Evolutionary conservation across 2,888 invertebrate genomes (phyloP), one percentile per base, ranked within the genome.

Genomic region (Dicranocentrus wangi): DNA sequence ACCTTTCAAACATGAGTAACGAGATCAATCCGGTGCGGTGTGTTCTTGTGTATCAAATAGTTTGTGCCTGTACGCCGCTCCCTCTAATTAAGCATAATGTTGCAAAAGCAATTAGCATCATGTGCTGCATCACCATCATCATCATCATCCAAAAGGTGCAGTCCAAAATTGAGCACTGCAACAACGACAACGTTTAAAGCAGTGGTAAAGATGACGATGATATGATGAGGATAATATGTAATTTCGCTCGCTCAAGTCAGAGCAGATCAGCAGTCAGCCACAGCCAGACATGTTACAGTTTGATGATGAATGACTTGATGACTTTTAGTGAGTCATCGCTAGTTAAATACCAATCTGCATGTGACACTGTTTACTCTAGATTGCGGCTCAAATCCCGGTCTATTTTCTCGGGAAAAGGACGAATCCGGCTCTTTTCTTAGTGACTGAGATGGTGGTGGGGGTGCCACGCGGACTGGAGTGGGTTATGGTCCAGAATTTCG

Each of bases 261-360:
- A 69, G 61, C 70, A 63, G 75, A 75, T 75, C 70, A 65, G 21
- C n/a, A n/a, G 32, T 68, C 73, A 58, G 73, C 32, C 80, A 53
- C 23, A 73, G 21, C 73, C 7, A 51, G 60, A 53, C 61, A 61
- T 61, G 77, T 63, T 77, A 51, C 61, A 53, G 13, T 69, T 60
- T 55, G 78, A 70, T 81, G 81, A 69, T 81, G 81, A 75, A 70
- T 75, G 75, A 75, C 63, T 68, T 75, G 69, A 81, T 75, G 78
- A 68, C 65, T 70, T 28, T 39, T 53, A 23, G 61, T 78, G 78
- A 78, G 42, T 78, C 78, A 78, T 71, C 78, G 55, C 27, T 32
- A 25, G 55, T 78, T 23, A 53, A 70, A 25, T 63, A 69, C 19
- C 51, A 78, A 71, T 81, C 76, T 81, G 66, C 81, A 81, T 70